phyloP scores from a whole-genome alignment of 1,140 invertebrate species.

The Drosophila ercepeae region DNA sequence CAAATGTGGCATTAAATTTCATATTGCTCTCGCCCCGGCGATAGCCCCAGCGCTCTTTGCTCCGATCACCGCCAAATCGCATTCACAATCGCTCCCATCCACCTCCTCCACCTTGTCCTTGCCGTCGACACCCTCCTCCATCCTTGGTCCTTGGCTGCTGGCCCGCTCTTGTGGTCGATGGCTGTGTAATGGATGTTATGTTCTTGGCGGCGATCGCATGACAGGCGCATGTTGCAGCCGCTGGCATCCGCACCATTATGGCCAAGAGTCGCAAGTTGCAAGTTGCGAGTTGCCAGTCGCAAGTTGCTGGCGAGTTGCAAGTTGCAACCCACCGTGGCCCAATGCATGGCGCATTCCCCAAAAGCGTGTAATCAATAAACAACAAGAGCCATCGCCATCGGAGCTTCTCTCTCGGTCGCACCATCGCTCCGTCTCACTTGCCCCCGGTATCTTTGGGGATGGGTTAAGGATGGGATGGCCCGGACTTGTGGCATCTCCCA shows the following conservation, averaged over 20 bases:
- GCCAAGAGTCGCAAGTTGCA: constrained; percentile 54
- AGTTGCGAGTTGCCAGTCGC: constrained; percentile 9
- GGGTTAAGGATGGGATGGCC: constrained; percentile 18
- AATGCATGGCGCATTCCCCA: constrained; percentile 75
- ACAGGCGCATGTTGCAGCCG: constrained; percentile 81
- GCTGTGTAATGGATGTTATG: constrained; percentile 79
- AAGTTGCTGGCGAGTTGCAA: constrained; percentile 11
- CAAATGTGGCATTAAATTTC: constrained; percentile 82
- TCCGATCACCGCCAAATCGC: constrained; percentile 36
- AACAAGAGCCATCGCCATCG: constrained; percentile 79
- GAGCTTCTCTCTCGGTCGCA: constrained; percentile 26
- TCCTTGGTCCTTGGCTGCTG: not conserved
- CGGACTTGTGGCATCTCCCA: constrained; percentile 52
- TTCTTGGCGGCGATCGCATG: constrained; percentile 81
- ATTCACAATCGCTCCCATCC: constrained; percentile 59
- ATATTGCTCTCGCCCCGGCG: constrained; percentile 63
- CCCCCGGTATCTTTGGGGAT: constrained; percentile 20
- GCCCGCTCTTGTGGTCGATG: constrained; percentile 36
- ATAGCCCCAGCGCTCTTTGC: constrained; percentile 24
- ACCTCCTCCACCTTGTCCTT: constrained; percentile 4
- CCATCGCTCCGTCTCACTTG: constrained; percentile 12
- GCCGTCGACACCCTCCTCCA: constrained; percentile 10
- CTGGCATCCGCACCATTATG: constrained; percentile 81
- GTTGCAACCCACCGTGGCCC: constrained; percentile 48
- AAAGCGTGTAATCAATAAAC: constrained; percentile 82